Conservation (phyloP, 92 coral and sea anemone genomes). For the Porites lobata region DNA sequence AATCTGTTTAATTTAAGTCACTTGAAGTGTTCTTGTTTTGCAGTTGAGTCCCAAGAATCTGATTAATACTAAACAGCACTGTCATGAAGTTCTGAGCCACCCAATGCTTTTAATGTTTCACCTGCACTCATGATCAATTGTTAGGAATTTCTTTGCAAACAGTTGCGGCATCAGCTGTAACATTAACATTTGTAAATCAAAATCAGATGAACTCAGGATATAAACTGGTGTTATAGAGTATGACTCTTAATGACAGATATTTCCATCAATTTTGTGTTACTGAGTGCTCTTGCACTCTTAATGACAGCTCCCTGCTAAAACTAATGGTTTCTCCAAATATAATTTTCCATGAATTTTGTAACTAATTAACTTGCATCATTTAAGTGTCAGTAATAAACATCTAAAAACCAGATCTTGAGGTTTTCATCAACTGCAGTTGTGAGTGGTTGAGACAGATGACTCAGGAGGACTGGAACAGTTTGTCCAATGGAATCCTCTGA, state of each 20-base stretch:
- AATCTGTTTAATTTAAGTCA: constrained; percentile 14
- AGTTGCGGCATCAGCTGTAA: too few relatives aligned
- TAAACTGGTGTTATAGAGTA: too few relatives aligned
- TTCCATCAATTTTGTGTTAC: too few relatives aligned
- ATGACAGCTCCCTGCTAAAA: not conserved
- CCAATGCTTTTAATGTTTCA: too few relatives aligned
- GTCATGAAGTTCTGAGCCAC: not conserved
- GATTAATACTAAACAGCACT: not conserved
- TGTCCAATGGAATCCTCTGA: constrained; percentile 33
- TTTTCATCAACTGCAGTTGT: constrained; percentile 41
- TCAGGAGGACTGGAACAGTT: constrained; percentile 41
- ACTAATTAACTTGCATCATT: not conserved
- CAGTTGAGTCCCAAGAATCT: not conserved
- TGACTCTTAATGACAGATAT: too few relatives aligned
- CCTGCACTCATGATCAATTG: too few relatives aligned
- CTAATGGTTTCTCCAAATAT: not conserved
- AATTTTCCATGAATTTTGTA: not conserved
- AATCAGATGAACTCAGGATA: too few relatives aligned
- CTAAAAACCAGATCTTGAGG: constrained; percentile 50
- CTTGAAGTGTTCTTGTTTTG: not conserved
- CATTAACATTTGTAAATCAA: too few relatives aligned
- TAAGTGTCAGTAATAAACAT: constrained; percentile 19
- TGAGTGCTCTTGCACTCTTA: too few relatives aligned
- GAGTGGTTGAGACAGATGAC: constrained; percentile 45
- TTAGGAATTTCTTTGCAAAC: too few relatives aligned